A percentile compares a stretch with the other conserved stretches of the same genome.
Conservation (phyloP, 2,888 invertebrate genomes). For the Tuta absoluta region DNA sequence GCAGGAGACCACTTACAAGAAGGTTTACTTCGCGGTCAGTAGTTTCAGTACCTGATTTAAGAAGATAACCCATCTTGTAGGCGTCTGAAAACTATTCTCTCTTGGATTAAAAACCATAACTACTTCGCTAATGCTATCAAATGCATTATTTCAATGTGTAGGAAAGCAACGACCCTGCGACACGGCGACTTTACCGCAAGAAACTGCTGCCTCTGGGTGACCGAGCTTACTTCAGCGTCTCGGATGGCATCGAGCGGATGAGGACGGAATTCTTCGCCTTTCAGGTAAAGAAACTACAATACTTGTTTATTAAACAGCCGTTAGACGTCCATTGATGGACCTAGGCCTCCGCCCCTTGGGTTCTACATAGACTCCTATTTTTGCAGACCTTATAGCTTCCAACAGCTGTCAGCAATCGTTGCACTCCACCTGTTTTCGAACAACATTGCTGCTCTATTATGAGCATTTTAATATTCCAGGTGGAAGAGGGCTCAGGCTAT, state of each 20-base stretch:
- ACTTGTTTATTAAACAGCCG: not conserved
- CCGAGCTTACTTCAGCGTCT: constrained; percentile 74
- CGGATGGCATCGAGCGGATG: constrained; percentile 79
- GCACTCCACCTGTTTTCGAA: not conserved
- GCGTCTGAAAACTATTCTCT: not conserved
- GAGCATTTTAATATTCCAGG: constrained; percentile 43
- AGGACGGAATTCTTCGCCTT: constrained; percentile 81
- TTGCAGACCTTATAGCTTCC: too few relatives aligned
- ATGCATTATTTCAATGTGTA: constrained; percentile 39
- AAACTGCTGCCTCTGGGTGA: constrained; percentile 81
- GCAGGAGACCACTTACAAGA: constrained; percentile 82
- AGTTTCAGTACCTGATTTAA: too few relatives aligned
- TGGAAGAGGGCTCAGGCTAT: constrained; percentile 81
- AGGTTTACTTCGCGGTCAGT: constrained; percentile 77
- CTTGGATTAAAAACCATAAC: too few relatives aligned
- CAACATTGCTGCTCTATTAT: too few relatives aligned
- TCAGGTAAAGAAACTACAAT: constrained; percentile 56
- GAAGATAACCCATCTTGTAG: not conserved
- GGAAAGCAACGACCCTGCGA: constrained; percentile 79
- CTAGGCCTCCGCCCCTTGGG: not conserved
- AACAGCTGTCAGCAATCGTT: too few relatives aligned
- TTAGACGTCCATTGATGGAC: not conserved
- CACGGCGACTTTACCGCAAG: constrained; percentile 73
- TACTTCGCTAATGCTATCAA: too few relatives aligned
- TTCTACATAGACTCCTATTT: too few relatives aligned